phyloP scores from a whole-genome alignment of 1,140 invertebrate genomes.

The Condylostylus longicornis region DNA sequence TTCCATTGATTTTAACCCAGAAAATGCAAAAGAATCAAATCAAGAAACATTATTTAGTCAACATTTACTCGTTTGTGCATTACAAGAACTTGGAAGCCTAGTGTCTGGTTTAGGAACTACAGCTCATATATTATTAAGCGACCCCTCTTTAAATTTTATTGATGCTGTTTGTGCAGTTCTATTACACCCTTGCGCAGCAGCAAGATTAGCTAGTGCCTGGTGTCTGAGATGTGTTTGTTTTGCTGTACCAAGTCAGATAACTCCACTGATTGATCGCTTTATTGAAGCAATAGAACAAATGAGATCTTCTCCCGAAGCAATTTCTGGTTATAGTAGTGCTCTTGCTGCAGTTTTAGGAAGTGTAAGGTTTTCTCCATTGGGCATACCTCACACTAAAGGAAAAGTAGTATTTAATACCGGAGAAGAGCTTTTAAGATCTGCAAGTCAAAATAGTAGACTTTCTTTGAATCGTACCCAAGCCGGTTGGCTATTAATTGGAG shows the following conservation, averaged over 20 bases:
- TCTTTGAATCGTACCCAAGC: conserved; percentile 90
- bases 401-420: conserved; percentile 95
- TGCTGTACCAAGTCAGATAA: conserved; percentile 84
- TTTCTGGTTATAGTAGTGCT: conserved; percentile 86
- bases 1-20: conserved; percentile 77
- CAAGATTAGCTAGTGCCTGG: conserved; percentile 85
- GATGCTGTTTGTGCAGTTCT: conserved; percentile 46
- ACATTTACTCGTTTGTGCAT: conserved; percentile 82
- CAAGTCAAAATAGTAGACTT: conserved; percentile 90
- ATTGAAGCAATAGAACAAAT: conserved; percentile 75
- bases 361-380: conserved; percentile 77
- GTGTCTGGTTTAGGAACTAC: conserved; percentile 82
- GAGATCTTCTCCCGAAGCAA: conserved; percentile 82
- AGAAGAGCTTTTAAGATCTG: conserved; percentile 89
- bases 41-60: conserved; percentile 84
- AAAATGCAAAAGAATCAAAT: conserved; percentile 78
- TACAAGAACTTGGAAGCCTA: conserved; percentile 80
- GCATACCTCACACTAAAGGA: conserved; percentile 90
- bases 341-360: conserved; percentile 85
- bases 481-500: conserved; percentile 92
- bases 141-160: conserved; percentile 61
- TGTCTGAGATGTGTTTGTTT: conserved; percentile 81
- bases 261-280: conserved; percentile 81
- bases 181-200: conserved; percentile 83
- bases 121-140: conserved; percentile 71